phyloP scores from a whole-genome alignment of 2,113 vertebrate genomes.

The Coturnix japonica region DNA sequence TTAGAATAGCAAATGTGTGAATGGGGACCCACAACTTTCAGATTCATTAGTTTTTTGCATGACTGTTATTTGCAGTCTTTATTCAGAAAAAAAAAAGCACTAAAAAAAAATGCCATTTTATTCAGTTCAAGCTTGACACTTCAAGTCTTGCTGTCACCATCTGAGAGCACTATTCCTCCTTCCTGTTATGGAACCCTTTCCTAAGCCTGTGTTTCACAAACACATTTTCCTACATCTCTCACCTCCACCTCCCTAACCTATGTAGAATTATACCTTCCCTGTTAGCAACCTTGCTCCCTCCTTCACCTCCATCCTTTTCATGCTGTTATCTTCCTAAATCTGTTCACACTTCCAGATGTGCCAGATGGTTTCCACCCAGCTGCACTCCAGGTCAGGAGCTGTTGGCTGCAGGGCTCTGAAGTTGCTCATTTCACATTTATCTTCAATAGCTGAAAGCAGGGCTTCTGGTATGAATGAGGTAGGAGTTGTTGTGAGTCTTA shows the following conservation, averaged over 20 bases:
- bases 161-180: neutral
- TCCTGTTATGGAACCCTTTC: neutral
- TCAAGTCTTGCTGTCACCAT: neutral
- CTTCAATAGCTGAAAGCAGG: neutral
- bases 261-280: neutral
- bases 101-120: neutral
- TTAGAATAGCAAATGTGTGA: neutral
- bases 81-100: neutral
- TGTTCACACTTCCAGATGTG: neutral
- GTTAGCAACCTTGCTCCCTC: neutral
- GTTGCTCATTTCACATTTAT: neutral
- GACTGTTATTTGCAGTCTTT: neutral
- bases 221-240: neutral
- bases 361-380: constrained; percentile 38
- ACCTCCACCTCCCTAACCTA: neutral
- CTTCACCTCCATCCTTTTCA: constrained; percentile 25
- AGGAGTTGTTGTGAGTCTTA: neutral
- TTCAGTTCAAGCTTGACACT: neutral
- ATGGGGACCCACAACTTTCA: neutral
- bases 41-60: neutral
- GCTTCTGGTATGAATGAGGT: neutral
- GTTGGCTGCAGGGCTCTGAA: neutral
- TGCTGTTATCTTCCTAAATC: constrained; percentile 45
- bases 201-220: neutral
- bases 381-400: neutral